Base-by-base conservation (phyloP, 1,140 invertebrate genomes). In the Elymnias hypermnestra region DNA sequence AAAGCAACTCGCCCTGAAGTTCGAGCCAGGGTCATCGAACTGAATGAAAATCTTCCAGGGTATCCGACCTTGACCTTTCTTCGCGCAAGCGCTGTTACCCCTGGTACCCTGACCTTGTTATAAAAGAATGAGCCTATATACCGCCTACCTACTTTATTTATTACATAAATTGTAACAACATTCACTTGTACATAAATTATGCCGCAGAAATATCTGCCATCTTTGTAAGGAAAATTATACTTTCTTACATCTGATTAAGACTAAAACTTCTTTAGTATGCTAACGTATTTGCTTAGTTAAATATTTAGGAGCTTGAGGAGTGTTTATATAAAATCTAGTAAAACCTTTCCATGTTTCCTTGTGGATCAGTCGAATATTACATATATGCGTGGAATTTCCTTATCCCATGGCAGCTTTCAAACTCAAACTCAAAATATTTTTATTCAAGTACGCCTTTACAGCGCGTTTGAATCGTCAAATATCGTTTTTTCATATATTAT, bases 41-140 rank as follows among this genome's bases (percentile, higher is more conserved):
- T 68, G 64, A 51, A 56, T 67, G 64, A 72, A 78, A 84, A 82
- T 79, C 75, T 84, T 82, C 76, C 75, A 78, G 73, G 73, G 75
- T 56, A 61, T 43, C 63, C 64, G 69, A 74, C 79, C 79, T 76
- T 84, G 77, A 84, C 64, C 79, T 79, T 79, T 79, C 66, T 44
- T 57, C 79, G 79, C 79, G 79, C 81, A 79, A 49, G 81, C 81
- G 81, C 77, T 36, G 54, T 72, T 33, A 59, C 55, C 43, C 64
- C 60, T 62, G 68, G 63, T 81, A 72, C 70, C 76, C 73, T 82
- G 74, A 79, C 76, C 73, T 68, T 72, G 64, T 72, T 78, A 72
- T 57, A 47, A 70, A 39, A 76, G 38, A 53, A 72, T 50, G 58
- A 68, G 61, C 63, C 58, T 68, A 70, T 70, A 50, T 73, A 72